Percentiles rank a stretch among this genome's conserved stretches.
These are phyloP conservation scores for Bombus haemorrhoidalis DNA, from an alignment of 1,140 invertebrate genomes.

Conservation along the genomic window DNA sequence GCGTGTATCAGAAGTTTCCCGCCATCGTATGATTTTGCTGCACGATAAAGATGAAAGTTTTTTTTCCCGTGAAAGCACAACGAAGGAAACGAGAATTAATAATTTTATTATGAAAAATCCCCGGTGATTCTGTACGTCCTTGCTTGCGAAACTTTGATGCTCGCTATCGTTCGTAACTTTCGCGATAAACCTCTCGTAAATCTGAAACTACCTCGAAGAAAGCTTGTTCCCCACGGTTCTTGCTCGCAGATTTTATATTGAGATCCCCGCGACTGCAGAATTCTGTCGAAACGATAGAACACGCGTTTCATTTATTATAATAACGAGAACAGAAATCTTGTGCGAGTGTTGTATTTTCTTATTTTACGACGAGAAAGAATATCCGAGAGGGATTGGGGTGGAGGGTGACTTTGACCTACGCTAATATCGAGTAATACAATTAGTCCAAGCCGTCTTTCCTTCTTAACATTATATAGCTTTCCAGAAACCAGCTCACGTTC, in stretches of 20 bases:
- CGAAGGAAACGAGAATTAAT: conserved; percentile 23
- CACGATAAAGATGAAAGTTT: conserved; percentile 9
- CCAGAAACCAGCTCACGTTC: neutral
- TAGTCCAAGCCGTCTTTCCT: neutral
- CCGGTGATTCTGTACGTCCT: too few relatives aligned
- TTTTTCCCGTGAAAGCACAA: neutral
- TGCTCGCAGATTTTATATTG: neutral
- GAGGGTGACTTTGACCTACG: neutral
- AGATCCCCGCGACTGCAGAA: neutral
- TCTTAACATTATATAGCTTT: neutral
- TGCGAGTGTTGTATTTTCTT: neutral
- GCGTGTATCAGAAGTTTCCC: conserved; percentile 27
- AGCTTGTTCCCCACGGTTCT: conserved; percentile 1
- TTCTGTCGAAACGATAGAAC: neutral
- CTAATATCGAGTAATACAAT: neutral
- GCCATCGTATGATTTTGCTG: conserved; percentile 22
- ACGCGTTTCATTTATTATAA: neutral
- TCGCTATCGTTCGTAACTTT: conserved; percentile 28
- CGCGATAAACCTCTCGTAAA: conserved; percentile 27
- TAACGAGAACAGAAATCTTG: neutral
- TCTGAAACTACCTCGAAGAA: conserved; percentile 13
- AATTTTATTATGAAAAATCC: conserved; percentile 50
- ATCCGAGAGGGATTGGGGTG: neutral
- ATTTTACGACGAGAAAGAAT: neutral
- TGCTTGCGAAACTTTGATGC: conserved; percentile 2